Evolutionary conservation across 2,113 vertebrate species (phyloP).

Genomic region (Myocastor coypus): DNA sequence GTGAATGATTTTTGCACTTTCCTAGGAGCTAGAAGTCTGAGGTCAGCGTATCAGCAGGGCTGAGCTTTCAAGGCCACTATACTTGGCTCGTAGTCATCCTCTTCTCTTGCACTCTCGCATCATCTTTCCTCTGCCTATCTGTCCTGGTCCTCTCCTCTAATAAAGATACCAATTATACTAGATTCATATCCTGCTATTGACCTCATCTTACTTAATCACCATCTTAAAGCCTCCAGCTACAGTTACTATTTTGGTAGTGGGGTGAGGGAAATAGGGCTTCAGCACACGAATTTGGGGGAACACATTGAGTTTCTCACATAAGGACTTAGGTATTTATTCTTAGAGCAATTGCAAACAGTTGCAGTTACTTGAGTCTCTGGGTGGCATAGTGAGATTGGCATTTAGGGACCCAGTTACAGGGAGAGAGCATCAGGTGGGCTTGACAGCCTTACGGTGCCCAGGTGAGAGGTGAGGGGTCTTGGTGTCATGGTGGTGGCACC

Average conservation of each 20-base stretch:
- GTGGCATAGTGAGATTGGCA: neutral
- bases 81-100: neutral
- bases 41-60: neutral
- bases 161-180: neutral
- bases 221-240: slow-evolving; percentile 3
- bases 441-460: neutral
- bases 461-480: neutral
- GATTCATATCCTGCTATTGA: neutral
- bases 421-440: neutral
- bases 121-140: neutral
- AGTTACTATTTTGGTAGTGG: neutral
- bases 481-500: neutral
- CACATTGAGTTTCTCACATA: neutral
- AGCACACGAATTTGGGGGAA: neutral
- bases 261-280: neutral
- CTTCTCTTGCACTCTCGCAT: neutral
- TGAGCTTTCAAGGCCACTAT: neutral
- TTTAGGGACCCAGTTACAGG: neutral
- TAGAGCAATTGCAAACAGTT: neutral
- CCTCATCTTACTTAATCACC: neutral
- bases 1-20: neutral
- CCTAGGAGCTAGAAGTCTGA: neutral
- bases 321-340: neutral
- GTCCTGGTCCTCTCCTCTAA: neutral
- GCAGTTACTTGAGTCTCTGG: neutral